Evolutionary conservation across 2,113 vertebrate genomes (phyloP), one percentile per base, ranked within the genome.

Genomic region (Onychorhynchus coronatus): DNA sequence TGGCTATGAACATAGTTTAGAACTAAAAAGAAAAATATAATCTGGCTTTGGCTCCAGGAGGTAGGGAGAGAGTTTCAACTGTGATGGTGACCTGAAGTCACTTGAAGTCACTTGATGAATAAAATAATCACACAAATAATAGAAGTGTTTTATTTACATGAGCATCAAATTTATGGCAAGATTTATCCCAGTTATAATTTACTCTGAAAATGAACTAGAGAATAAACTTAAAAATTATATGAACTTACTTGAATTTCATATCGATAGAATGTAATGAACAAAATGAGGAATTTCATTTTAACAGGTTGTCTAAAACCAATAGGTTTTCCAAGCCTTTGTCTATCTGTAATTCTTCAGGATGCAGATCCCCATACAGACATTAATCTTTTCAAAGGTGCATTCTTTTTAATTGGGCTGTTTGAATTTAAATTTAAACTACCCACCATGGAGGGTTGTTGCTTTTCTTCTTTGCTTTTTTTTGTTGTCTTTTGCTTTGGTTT

Each of bases 261-360:
- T 49, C 84, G 46, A 23, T 42, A 24, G 6, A 77, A 59, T 9
- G 2, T 14, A 70, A 87, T 71, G 30, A 76, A 65, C 41, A 79
- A 74, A 19, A 8, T 8, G 9, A 55, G 27, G 3, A 73, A 46
- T 22, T 83, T 49, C 0, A 53, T 85, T 90, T 70, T 80, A 62
- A 35, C 3, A 21, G 7, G 5, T 68, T 23, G 19, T 53, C 14
- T 82, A 61, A 74, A 55, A 7, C 8, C 4, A 52, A 22, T 58
- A 97, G 55, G 42, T 50, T 95, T 97, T 92, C 31, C 42, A 95
- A 84, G 59, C 91, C 85, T 77, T 53, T 85, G 2, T 63, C 31
- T 61, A 2, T 47, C 33, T 75, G 63, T 15, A 44, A 15, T 37
- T 47, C 50, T 66, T 83, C 28, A 31, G 15, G 18, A 7, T 46